Conservation (phyloP, 53 echinoderm and acorn worm species). For the Antedon mediterranea region DNA sequence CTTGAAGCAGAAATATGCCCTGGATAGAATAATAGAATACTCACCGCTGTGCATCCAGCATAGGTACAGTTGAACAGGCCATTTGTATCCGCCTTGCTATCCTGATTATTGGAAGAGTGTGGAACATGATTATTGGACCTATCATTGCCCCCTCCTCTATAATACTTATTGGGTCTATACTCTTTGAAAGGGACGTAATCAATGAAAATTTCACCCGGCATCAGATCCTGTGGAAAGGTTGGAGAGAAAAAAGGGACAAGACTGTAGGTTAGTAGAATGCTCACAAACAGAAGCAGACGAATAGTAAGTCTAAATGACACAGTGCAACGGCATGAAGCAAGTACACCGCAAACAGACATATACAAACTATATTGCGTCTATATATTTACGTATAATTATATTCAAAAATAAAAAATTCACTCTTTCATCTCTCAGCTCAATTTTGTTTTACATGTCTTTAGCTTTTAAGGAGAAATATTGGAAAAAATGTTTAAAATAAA, state of each 20-base stretch:
- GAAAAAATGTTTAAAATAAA: too few species aligned
- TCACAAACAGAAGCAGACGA: background rate
- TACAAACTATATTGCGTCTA: background rate
- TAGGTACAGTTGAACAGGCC: conserved; percentile 78
- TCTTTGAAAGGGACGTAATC: conserved; percentile 98
- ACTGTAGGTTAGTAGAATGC: background rate
- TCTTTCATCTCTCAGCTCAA: too few species aligned
- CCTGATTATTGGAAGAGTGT: conserved; percentile 74
- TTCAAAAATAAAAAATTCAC: too few species aligned
- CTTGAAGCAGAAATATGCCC: too few species aligned
- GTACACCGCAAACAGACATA: background rate
- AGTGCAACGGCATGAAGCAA: conserved; percentile 5
- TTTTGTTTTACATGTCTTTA: too few species aligned
- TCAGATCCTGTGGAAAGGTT: conserved; percentile 56
- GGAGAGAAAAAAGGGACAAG: conserved; percentile 4
- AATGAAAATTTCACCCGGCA: conserved; percentile 86
- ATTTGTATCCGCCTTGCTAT: conserved; percentile 34
- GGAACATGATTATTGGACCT: conserved; percentile 64
- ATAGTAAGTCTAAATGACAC: background rate
- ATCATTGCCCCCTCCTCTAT: conserved; percentile 51
- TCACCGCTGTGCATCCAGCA: conserved; percentile 80
- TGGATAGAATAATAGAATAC: conserved; percentile 16
- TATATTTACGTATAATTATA: too few species aligned
- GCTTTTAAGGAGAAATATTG: too few species aligned
- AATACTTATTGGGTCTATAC: conserved; percentile 92